phyloP scores from a whole-genome alignment of 2,113 vertebrate genomes.

The Eclectus roratus region DNA sequence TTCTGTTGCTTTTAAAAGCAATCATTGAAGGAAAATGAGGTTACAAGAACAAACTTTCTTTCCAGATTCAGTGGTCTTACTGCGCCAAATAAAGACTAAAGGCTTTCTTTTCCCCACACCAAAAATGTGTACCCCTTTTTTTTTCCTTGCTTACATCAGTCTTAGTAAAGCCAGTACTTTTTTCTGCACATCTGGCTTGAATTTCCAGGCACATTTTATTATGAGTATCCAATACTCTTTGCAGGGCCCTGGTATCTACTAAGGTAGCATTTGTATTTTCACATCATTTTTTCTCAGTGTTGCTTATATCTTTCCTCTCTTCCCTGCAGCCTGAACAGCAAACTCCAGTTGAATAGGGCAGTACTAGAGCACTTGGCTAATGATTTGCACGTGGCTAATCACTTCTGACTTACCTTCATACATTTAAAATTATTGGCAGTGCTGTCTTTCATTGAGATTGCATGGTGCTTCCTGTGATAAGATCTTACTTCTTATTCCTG shows the following conservation, averaged over 20 bases:
- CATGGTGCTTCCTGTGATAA: slow-evolving; percentile 41
- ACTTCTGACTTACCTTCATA: neutral
- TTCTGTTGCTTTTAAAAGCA: neutral
- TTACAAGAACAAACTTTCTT: neutral
- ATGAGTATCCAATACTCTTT: neutral
- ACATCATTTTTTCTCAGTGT: neutral
- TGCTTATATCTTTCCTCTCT: neutral
- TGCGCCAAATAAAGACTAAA: neutral
- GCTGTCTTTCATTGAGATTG: neutral
- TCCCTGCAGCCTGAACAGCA: neutral
- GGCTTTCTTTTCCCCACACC: neutral
- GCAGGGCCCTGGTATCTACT: neutral
- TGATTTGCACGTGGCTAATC: neutral
- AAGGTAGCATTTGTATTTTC: neutral
- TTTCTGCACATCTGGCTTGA: neutral
- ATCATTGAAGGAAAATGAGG: neutral
- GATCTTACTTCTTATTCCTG: neutral
- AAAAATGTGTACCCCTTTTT: neutral
- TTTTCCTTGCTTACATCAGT: neutral
- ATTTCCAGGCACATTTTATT: neutral
- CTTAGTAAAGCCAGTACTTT: neutral
- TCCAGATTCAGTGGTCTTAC: neutral
- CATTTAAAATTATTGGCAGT: neutral
- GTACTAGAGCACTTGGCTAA: neutral
- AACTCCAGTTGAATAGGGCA: neutral